Evolutionary conservation across 2,888 invertebrate species (phyloP).

Genomic region (Xestobium rufovillosum): DNA sequence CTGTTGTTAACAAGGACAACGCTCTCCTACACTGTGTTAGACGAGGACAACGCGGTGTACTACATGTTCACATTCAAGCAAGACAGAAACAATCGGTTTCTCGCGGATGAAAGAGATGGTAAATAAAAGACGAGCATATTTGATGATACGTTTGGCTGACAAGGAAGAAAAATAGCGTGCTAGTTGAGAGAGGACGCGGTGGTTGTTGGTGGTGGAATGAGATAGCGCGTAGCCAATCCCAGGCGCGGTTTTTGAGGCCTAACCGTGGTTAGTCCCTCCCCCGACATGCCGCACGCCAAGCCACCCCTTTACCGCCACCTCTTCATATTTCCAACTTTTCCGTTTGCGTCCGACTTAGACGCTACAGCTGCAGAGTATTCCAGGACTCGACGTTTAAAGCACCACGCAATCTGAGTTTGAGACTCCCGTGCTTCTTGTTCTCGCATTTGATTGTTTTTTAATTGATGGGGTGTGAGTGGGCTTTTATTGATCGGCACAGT

Average conservation of each 20-base stretch:
- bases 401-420: too few species aligned
- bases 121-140: constrained; percentile 22
- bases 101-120: constrained; percentile 34
- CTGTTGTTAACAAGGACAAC: not conserved
- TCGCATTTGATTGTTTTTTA: too few species aligned
- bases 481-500: too few species aligned
- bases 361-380: too few species aligned
- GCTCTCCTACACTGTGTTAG: not conserved
- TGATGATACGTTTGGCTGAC: constrained; percentile 1
- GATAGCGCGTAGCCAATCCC: constrained; percentile 41
- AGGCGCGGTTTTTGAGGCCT: constrained; percentile 47
- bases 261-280: constrained; percentile 45
- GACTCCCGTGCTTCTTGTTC: too few species aligned
- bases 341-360: too few species aligned
- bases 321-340: constrained; percentile 16
- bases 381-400: not conserved
- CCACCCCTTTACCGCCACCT: constrained; percentile 34
- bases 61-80: too few species aligned
- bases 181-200: not conserved
- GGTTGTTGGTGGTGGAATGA: constrained; percentile 16
- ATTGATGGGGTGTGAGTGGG: too few species aligned
- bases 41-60: not conserved
- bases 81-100: constrained; percentile 43
- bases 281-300: constrained; percentile 42
- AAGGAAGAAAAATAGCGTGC: constrained; percentile 2